These are phyloP conservation scores for Mormyrops boulengeri DNA, from an alignment of 2,797 vertebrate species.

Conservation along the genomic window DNA sequence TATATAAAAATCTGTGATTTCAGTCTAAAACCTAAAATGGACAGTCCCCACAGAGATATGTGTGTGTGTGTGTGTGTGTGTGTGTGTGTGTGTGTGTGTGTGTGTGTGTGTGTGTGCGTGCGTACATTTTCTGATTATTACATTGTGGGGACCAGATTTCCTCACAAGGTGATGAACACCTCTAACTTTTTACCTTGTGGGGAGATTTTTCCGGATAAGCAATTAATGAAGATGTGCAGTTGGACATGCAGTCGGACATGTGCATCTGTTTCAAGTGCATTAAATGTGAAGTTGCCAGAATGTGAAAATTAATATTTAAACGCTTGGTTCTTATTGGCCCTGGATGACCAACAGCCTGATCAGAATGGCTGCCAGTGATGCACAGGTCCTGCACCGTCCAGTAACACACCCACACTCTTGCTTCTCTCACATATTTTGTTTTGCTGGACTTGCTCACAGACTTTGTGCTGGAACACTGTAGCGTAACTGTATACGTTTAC, in stretches of 20 bases:
- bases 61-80: neutral
- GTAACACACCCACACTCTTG: neutral
- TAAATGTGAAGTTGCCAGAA: neutral
- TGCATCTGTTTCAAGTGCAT: neutral
- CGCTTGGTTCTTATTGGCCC: neutral
- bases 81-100: neutral
- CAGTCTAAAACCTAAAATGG: neutral
- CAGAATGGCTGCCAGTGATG: neutral
- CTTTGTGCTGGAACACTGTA: conserved; percentile 41
- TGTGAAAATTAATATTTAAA: neutral
- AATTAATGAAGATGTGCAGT: neutral
- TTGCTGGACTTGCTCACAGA: conserved; percentile 34
- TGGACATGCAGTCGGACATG: neutral
- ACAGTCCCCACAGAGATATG: neutral
- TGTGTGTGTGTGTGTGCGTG: neutral
- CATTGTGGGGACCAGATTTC: neutral
- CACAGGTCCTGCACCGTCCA: neutral
- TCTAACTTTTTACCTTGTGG: neutral
- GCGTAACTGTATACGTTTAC: neutral
- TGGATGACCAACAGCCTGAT: neutral
- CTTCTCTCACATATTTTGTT: neutral
- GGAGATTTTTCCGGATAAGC: neutral
- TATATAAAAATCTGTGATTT: neutral
- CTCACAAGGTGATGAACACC: neutral
- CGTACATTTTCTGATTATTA: neutral